Evolutionary conservation across 1,140 invertebrate genomes (phyloP), one percentile per base, ranked within the genome.

Genomic region (Aphaenogaster floridana): DNA sequence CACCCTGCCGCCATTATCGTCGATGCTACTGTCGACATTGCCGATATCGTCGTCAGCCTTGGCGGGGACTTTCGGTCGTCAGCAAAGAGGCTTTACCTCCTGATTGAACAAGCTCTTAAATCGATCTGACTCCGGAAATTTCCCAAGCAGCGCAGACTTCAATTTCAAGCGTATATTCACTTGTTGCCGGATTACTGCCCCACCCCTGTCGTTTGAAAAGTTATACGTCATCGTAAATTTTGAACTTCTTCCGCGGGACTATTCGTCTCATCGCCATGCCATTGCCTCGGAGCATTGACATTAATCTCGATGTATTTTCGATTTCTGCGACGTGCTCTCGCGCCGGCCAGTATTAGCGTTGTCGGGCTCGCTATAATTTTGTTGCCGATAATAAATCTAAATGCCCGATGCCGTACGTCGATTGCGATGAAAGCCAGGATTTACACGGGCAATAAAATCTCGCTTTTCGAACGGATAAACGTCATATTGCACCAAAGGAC

Each of bases 31-130:
- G 64, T 79, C 83, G 87, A 84, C 87, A 76, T 90, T 79, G 71
- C 59, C 78, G 89, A 88, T 91, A 91, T 91, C 83, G 85, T 83
- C 89, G 89, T 78, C 87, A 69, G 66, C 45, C 13, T 34, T 59
- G 21, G 45, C 50, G 50, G 54, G 17, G 76, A 88, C 80, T 86
- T 90, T 86, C 79, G 79, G 86, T 86, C 61, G 59, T 69, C 80
- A 81, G 54, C 72, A 90, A 91, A 91, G 90, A 91, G 83, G 90
- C 87, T 91, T 88, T 91, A 61, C 78, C 83, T 59, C 64, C 78
- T 91, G 87, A 91, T 88, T 88, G 89, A 91, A 90, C 89, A 83
- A 90, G 48, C 72, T 78, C 77, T n/a, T n/a, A 77, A 81, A 90
- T 88, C 90, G 86, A 88, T 69, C 64, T 77, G 71, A 66, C 78